Conservation (phyloP, 2,797 vertebrate genomes). For the Dendrocincla tyrannina region DNA sequence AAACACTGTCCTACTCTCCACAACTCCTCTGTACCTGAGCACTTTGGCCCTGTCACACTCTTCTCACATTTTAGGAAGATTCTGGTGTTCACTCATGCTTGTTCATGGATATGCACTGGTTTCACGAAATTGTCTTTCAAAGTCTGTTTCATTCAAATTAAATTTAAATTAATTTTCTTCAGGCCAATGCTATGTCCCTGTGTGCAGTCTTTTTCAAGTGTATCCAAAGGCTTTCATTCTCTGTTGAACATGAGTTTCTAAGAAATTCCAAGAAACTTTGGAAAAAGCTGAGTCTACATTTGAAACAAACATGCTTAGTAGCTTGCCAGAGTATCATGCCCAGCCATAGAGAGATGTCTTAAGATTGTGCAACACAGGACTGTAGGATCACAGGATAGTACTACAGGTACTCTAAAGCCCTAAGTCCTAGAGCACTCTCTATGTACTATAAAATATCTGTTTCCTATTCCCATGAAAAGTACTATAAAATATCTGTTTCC, state of each 20-base stretch:
- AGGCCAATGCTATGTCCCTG: background rate
- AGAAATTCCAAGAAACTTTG: background rate
- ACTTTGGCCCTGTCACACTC: background rate
- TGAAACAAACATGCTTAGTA: background rate
- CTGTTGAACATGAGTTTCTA: background rate
- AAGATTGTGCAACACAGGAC: background rate
- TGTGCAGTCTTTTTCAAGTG: background rate
- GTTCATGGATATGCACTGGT: background rate
- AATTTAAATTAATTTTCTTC: slow-evolving; percentile 28
- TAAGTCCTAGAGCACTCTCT: background rate
- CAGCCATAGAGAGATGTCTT: background rate
- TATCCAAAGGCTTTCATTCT: background rate
- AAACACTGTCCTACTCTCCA: background rate
- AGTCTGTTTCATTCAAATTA: slow-evolving; percentile 20
- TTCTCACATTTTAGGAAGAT: background rate
- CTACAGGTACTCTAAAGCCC: background rate
- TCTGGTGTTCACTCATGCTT: background rate
- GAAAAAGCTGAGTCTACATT: slow-evolving; percentile 16
- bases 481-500: background rate
- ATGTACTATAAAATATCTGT: background rate
- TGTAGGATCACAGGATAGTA: background rate
- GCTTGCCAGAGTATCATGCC: background rate
- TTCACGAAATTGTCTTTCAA: background rate
- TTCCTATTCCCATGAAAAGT: background rate
- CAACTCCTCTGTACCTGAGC: background rate